Percentiles rank a stretch among this genome's conserved stretches.
These are phyloP conservation scores for Pocillopora damicornis DNA, from an alignment of 64 coral and sea anemone genomes.

Conservation along the genomic window DNA sequence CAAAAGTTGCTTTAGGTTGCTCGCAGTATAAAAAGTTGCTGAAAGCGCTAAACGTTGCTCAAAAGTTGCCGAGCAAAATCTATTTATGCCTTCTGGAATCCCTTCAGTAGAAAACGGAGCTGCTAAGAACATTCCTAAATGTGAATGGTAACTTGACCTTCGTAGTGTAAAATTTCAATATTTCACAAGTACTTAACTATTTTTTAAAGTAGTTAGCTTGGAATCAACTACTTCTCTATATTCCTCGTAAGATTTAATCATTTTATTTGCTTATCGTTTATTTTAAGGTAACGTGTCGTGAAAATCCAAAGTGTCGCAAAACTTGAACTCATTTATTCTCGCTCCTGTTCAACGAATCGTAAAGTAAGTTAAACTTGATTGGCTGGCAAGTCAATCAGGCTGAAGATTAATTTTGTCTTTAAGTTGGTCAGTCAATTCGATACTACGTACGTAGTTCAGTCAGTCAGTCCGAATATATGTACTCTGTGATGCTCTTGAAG, in stretches of 20 bases:
- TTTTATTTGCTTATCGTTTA: no score
- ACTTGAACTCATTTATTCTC: constrained; percentile 92
- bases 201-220: no score
- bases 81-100: not conserved
- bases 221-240: no score
- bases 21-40: constrained; percentile 37
- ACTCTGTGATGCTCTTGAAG: no score
- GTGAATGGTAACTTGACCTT: no score
- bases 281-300: constrained; percentile 25
- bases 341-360: constrained; percentile 90
- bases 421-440: not conserved
- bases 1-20: constrained; percentile 43
- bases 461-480: no score
- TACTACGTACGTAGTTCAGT: no score
- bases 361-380: constrained; percentile 49
- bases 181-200: no score
- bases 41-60: constrained; percentile 6
- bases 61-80: constrained; percentile 5
- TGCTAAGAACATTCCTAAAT: no score
- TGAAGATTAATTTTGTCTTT: not conserved
- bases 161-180: no score
- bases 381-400: no score
- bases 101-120: no score
- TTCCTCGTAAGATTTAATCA: not conserved
- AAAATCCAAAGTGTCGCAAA: constrained; percentile 97